These are phyloP conservation scores for Cryptotis parvus DNA, from an alignment of 2,113 vertebrate species.

Conservation along the genomic window DNA sequence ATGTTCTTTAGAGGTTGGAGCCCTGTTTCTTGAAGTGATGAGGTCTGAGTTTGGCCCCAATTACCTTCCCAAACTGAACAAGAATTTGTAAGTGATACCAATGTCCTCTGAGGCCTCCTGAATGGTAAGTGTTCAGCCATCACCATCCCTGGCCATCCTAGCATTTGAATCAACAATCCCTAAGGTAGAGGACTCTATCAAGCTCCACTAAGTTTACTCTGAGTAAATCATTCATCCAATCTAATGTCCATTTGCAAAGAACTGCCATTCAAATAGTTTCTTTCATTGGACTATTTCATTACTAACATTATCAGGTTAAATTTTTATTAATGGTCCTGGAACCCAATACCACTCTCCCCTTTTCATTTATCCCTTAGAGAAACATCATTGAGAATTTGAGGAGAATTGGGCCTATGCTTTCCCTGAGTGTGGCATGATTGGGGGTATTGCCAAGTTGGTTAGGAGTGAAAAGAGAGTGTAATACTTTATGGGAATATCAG, in stretches of 20 bases:
- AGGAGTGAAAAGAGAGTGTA: slow-evolving; percentile 27
- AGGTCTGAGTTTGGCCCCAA: neutral
- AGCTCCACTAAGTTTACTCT: neutral
- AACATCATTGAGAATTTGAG: slow-evolving; percentile 56
- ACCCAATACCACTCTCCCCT: neutral
- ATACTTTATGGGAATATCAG: slow-evolving; percentile 7
- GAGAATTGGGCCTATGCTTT: slow-evolving; percentile 36
- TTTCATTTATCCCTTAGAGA: slow-evolving; percentile 22
- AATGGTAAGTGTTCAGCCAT: neutral
- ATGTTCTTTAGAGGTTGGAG: neutral
- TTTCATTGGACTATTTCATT: slow-evolving; percentile 64
- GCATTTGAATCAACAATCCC: neutral
- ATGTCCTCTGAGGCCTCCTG: neutral
- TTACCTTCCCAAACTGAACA: neutral
- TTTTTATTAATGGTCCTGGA: slow-evolving; percentile 65
- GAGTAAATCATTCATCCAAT: slow-evolving; percentile 60
- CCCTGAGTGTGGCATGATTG: neutral
- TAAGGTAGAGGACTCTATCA: neutral
- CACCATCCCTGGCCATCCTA: neutral
- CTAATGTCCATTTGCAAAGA: slow-evolving; percentile 58
- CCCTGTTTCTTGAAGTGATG: neutral
- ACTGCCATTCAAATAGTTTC: slow-evolving; percentile 66
- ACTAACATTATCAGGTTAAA: slow-evolving; percentile 73
- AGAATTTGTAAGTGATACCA: neutral
- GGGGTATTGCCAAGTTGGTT: neutral